A percentile compares a stretch with the other conserved stretches of the same genome.
Evolutionary conservation across 2,888 invertebrate genomes (phyloP).

Genomic region (Maniola hyperantus): DNA sequence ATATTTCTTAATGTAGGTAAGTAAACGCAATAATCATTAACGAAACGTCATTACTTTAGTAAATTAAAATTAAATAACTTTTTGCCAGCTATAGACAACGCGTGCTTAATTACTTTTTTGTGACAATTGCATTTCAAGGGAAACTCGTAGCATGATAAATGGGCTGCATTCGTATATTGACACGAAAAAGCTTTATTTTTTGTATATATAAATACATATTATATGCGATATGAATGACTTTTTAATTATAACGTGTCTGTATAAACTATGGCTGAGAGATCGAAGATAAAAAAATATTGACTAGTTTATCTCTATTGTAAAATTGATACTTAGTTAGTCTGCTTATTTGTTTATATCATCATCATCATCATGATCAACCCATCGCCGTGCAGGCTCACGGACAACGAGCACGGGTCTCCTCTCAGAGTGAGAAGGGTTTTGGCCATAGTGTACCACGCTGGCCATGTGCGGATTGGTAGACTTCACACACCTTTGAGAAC

Average conservation of each 20-base stretch:
- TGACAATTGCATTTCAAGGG: conserved; percentile 14
- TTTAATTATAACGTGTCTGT: not conserved
- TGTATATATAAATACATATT: not conserved
- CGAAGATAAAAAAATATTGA: not conserved
- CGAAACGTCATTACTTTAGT: conserved; percentile 6
- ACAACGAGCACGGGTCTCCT: too few relatives aligned
- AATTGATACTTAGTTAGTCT: too few relatives aligned
- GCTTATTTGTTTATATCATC: too few relatives aligned
- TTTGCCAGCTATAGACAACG: conserved; percentile 8
- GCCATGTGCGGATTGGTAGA: too few relatives aligned
- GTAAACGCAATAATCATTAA: conserved; percentile 7
- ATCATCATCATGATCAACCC: too few relatives aligned
- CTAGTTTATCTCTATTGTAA: too few relatives aligned
- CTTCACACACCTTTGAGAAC: too few relatives aligned
- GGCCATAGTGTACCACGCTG: too few relatives aligned
- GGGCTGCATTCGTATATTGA: conserved; percentile 5
- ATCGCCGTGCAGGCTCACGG: too few relatives aligned
- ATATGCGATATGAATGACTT: not conserved
- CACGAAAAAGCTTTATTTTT: conserved; percentile 2
- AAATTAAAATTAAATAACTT: conserved; percentile 16
- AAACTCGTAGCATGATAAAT: conserved; percentile 17
- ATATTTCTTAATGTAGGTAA: not conserved
- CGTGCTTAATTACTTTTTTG: conserved; percentile 20
- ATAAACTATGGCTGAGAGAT: not conserved
- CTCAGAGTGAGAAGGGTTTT: too few relatives aligned